Percentiles rank a stretch among this genome's conserved stretches.
phyloP scores from a whole-genome alignment of 2,888 invertebrate genomes.

The Caenorhabditis macrosperma region DNA sequence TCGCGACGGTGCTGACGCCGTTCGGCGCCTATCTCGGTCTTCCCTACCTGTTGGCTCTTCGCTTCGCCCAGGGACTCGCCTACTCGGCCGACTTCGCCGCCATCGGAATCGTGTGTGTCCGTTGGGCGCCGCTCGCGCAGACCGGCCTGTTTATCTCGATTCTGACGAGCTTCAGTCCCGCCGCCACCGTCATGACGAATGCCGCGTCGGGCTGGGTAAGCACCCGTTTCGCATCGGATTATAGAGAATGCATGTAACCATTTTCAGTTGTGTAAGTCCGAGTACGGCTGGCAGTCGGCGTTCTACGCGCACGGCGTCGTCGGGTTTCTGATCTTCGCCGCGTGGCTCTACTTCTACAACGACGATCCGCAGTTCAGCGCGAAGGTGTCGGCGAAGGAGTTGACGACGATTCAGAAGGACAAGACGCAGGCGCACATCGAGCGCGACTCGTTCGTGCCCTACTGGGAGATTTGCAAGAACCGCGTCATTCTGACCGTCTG shows the following conservation, averaged over 20 bases:
- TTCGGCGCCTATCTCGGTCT: slow-evolving; percentile 60
- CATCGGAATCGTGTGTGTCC: slow-evolving; percentile 68
- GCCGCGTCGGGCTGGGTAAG: slow-evolving; percentile 73
- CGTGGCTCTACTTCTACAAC: slow-evolving; percentile 67
- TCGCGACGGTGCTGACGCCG: slow-evolving; percentile 65
- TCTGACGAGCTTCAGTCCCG: slow-evolving; percentile 75
- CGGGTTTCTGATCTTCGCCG: slow-evolving; percentile 59
- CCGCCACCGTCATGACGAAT: slow-evolving; percentile 73
- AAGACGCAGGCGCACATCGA: slow-evolving; percentile 75
- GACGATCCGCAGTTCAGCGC: slow-evolving; percentile 65
- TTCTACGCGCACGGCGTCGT: slow-evolving; percentile 71
- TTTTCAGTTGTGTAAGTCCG: slow-evolving; percentile 67
- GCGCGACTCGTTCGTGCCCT: slow-evolving; percentile 75
- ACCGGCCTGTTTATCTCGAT: slow-evolving; percentile 74
- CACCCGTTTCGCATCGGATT: neutral
- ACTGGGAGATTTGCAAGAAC: slow-evolving; percentile 73
- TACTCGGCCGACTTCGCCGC: slow-evolving; percentile 72
- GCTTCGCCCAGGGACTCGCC: slow-evolving; percentile 69
- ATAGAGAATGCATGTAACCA: neutral
- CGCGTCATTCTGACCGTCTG: slow-evolving; percentile 72
- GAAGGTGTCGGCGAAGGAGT: slow-evolving; percentile 65
- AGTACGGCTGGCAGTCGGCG: slow-evolving; percentile 75
- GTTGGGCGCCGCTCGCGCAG: slow-evolving; percentile 76
- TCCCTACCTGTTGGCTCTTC: slow-evolving; percentile 55
- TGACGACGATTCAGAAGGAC: slow-evolving; percentile 69